Percentiles rank a stretch among this genome's conserved stretches.
These are phyloP conservation scores for Tiaroga cobitis DNA, from an alignment of 2,797 vertebrate genomes.

Conservation along the genomic window DNA sequence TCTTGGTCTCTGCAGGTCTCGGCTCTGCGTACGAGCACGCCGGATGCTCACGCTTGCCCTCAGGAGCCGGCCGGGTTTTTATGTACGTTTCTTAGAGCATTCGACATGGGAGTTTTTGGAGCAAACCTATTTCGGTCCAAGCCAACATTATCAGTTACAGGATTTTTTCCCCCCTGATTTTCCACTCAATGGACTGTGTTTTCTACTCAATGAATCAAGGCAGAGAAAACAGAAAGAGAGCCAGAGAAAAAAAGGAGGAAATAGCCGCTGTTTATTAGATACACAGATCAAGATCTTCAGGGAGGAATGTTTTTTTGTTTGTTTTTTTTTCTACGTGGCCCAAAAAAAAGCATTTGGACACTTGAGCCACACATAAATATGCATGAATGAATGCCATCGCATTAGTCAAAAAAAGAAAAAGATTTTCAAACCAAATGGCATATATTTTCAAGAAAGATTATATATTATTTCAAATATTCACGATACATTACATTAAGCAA, in stretches of 20 bases:
- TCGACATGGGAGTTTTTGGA: constrained; percentile 67
- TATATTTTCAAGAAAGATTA: background rate
- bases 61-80: constrained; percentile 59
- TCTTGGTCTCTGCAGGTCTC: constrained; percentile 45
- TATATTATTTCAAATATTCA: background rate
- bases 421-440: background rate
- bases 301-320: background rate
- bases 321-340: background rate
- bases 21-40: constrained; percentile 45
- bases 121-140: constrained; percentile 64
- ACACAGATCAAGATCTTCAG: constrained; percentile 23
- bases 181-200: constrained; percentile 67
- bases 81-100: constrained; percentile 61
- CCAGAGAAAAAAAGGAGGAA: constrained; percentile 11
- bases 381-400: background rate
- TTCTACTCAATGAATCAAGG: constrained; percentile 67
- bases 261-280: constrained; percentile 42
- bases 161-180: constrained; percentile 62
- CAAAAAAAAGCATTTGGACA: background rate
- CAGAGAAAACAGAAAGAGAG: constrained; percentile 27
- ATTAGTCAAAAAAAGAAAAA: too few relatives aligned
- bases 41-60: constrained; percentile 50
- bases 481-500: background rate
- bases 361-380: background rate
- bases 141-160: constrained; percentile 64